phyloP scores from a whole-genome alignment of 2,888 invertebrate genomes.

The Diaperis boleti region DNA sequence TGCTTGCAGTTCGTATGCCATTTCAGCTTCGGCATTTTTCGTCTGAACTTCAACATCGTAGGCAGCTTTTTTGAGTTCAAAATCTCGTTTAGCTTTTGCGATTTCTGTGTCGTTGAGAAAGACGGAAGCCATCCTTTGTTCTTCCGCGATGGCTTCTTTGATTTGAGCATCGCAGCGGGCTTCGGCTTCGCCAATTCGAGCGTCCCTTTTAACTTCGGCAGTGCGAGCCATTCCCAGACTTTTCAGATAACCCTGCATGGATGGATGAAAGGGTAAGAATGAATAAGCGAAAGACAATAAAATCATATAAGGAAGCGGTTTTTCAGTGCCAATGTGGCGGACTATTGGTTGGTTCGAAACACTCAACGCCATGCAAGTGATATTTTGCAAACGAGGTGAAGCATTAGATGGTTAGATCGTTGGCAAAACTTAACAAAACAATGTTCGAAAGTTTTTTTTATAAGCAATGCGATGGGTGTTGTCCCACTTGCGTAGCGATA shows the following conservation, averaged over 20 bases:
- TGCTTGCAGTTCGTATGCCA: constrained; percentile 93
- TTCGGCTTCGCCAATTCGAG: constrained; percentile 97
- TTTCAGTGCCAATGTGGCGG: constrained; percentile 31
- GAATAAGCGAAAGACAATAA: not conserved
- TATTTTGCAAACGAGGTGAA: constrained; percentile 5
- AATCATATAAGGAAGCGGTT: constrained; percentile 35
- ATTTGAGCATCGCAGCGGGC: constrained; percentile 92
- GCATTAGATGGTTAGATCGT: constrained; percentile 6
- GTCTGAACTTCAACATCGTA: constrained; percentile 98
- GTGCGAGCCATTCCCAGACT: constrained; percentile 95
- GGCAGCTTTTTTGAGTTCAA: constrained; percentile 95
- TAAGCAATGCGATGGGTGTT: too few species aligned
- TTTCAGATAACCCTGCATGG: constrained; percentile 85
- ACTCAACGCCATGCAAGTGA: constrained; percentile 22
- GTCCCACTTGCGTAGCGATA: too few species aligned
- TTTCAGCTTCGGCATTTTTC: constrained; percentile 92
- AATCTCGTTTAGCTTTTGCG: constrained; percentile 96
- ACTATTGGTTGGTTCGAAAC: not conserved
- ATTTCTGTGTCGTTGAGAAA: constrained; percentile 97
- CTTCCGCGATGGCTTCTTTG: constrained; percentile 96
- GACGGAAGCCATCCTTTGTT: constrained; percentile 94
- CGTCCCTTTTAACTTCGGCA: constrained; percentile 95
- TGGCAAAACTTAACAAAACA: constrained; percentile 20
- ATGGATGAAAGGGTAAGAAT: constrained; percentile 1
- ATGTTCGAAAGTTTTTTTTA: not conserved